These are phyloP conservation scores for Clanis bilineata DNA, from an alignment of 2,888 invertebrate genomes.

Conservation along the genomic window DNA sequence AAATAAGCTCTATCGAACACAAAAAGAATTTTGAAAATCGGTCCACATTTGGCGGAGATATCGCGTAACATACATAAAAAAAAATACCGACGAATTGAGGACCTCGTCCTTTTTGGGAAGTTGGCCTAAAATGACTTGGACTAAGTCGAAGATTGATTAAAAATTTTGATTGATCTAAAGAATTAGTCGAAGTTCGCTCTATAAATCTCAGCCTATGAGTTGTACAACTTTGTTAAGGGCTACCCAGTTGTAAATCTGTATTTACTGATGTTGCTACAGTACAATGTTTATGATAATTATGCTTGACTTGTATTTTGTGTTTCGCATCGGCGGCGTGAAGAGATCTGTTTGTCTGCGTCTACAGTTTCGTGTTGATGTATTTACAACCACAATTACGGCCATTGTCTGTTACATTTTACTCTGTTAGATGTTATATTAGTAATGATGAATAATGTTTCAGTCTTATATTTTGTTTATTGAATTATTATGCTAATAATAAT, in stretches of 20 bases:
- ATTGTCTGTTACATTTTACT: background rate
- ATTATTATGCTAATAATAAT: background rate
- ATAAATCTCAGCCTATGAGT: too few species aligned
- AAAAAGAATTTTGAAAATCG: too few species aligned
- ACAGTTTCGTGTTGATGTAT: background rate
- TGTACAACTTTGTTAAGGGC: too few species aligned
- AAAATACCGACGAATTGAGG: too few species aligned
- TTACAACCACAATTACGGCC: background rate
- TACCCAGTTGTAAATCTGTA: constrained; percentile 24
- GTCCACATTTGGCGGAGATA: too few species aligned
- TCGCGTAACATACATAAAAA: too few species aligned
- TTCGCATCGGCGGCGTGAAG: constrained; percentile 19
- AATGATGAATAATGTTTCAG: background rate
- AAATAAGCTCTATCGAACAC: too few species aligned
- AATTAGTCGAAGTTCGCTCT: too few species aligned
- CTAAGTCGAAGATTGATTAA: too few species aligned
- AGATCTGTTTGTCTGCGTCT: constrained; percentile 5
- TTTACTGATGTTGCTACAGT: constrained; percentile 5
- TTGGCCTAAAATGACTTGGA: too few species aligned
- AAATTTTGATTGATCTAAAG: too few species aligned
- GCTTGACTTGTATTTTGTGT: constrained; percentile 24
- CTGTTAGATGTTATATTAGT: background rate
- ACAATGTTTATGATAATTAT: constrained; percentile 31
- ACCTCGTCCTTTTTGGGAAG: too few species aligned
- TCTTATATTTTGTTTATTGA: background rate